Base-by-base conservation (phyloP, 2,888 invertebrate genomes). In the Stenichneumon culpator region DNA sequence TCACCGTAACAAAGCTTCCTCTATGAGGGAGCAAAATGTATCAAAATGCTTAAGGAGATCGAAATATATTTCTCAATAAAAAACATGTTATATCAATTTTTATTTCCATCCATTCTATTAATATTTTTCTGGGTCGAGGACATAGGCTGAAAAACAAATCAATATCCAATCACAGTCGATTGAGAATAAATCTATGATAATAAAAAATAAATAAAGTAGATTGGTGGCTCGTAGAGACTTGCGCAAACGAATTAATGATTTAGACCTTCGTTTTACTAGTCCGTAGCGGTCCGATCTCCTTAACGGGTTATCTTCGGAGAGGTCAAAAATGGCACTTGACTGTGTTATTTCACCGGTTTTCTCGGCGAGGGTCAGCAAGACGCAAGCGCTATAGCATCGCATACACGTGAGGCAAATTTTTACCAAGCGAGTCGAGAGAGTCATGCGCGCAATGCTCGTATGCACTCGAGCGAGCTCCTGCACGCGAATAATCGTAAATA, bases 401-500 rank as follows among this genome's bases (percentile, higher is more conserved):
- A 25, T 14, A 9, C 28, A n/a, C 25, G 25, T 50, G 74, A 74
- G 28, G 74, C 47, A 74, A 74, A 74, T 36, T 36, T 47, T 74
- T 47, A 19, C 63, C 65, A n/a, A 74, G 47, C 32, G 16, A 65
- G 74, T 74, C 32, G 74, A 63, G 50, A 65, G 6, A 47, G 25
- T 44, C 39, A 16, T 28, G 60, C 16, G 28, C 44, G 22, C 44
- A 32, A 44, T 44, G 14, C 44, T 44, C 3, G 25, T 28, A 36
- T 54, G 44, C 44, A 73, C 73, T 36, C 57, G 63, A 44, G n/a
- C 74, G 63, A 32, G 63, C 32, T 63, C 28, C 74, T 57, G 9
- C 25, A 74, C 32, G 14, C 54, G 68, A 69, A 78, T 69, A 72
- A 65, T 79, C 72, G 65, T 82, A 70, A 68, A 72, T 67, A 75